Percentiles rank a stretch among this genome's conserved stretches.
These are phyloP conservation scores for Thaumatotibia leucotreta DNA, from an alignment of 1,140 invertebrate species.

Conservation along the genomic window DNA sequence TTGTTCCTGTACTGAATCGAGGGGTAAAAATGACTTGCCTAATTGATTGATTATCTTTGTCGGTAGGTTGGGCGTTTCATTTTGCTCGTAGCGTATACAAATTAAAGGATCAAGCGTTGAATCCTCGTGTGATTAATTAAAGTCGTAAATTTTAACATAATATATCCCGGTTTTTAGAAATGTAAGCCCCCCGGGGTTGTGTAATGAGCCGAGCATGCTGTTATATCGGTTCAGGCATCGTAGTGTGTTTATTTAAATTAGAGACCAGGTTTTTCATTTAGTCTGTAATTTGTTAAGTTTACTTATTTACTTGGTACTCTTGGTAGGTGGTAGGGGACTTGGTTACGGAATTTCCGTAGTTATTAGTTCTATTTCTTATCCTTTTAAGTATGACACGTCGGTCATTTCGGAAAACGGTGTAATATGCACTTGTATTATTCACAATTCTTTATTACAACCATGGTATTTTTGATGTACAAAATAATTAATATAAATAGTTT, in stretches of 20 bases:
- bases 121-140: conserved; percentile 6
- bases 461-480: no score
- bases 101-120: conserved; percentile 11
- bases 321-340: no score
- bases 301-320: no score
- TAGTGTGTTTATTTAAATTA: not conserved
- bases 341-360: no score
- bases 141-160: conserved; percentile 5
- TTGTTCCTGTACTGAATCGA: not conserved
- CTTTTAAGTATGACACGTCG: no score
- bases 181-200: not conserved
- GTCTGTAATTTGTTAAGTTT: not conserved
- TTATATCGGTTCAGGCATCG: not conserved
- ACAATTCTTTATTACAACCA: no score
- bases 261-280: not conserved
- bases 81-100: not conserved
- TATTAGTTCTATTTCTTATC: no score
- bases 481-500: no score
- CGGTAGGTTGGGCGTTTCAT: not conserved
- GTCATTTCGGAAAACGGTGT: no score
- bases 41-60: conserved; percentile 11
- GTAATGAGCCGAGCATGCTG: conserved; percentile 6
- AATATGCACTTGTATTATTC: no score
- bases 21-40: conserved; percentile 2
- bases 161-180: not conserved